A percentile compares a stretch with the other conserved stretches of the same genome.
Evolutionary conservation across 2,797 vertebrate genomes (phyloP).

Genomic region (Mus spretus): DNA sequence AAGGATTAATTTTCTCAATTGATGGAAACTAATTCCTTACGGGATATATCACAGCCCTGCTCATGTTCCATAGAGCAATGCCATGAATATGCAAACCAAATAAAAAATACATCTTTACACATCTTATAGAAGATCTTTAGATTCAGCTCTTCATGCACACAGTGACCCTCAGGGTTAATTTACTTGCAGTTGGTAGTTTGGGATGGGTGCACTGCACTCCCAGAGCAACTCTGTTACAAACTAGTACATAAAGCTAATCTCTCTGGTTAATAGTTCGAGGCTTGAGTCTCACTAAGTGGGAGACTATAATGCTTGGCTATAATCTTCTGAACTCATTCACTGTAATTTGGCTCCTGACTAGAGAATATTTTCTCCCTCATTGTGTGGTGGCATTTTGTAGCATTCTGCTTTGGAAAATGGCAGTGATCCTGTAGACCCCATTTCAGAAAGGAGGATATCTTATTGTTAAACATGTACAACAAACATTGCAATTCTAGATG

Average conservation of each 20-base stretch:
- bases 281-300: background rate
- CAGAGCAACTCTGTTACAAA: background rate
- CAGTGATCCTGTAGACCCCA: background rate
- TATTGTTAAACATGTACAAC: background rate
- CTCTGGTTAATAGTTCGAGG: slow-evolving; percentile 24
- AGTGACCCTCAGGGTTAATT: background rate
- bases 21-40: background rate
- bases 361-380: background rate
- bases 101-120: background rate
- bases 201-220: fast-evolving
- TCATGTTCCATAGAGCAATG: background rate
- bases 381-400: background rate
- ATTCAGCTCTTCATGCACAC: background rate
- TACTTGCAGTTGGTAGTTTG: background rate
- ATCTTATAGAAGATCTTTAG: background rate
- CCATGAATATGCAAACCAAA: fast-evolving
- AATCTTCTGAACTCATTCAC: background rate
- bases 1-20: slow-evolving; percentile 56
- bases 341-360: background rate
- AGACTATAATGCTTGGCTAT: background rate
- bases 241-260: background rate
- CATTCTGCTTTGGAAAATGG: slow-evolving; percentile 37
- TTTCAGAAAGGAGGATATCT: background rate
- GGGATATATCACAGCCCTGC: background rate
- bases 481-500: background rate